phyloP scores from a whole-genome alignment of 2,888 invertebrate species.

The Dynastes tityus region DNA sequence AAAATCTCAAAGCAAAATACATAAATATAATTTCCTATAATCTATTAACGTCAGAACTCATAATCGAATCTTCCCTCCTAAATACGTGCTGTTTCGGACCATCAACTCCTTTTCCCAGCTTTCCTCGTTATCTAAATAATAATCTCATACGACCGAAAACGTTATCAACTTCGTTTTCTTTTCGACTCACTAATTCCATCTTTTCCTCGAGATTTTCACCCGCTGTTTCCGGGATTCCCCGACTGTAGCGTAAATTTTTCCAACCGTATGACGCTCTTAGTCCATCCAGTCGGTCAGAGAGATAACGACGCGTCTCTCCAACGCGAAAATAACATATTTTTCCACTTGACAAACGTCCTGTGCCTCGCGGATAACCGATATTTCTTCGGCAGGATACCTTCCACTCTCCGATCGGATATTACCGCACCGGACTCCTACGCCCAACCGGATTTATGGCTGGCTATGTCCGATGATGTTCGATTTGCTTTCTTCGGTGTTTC shows the following conservation, averaged over 20 bases:
- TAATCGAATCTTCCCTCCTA: slow-evolving; percentile 8
- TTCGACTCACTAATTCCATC: slow-evolving; percentile 15
- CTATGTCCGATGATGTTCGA: background rate
- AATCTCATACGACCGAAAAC: background rate
- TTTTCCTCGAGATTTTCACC: background rate
- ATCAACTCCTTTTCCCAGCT: background rate
- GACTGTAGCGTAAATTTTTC: slow-evolving; percentile 1
- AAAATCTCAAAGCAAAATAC: too few relatives aligned
- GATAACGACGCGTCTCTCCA: slow-evolving; percentile 20
- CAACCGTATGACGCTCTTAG: background rate
- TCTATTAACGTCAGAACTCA: background rate
- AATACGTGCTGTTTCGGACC: background rate
- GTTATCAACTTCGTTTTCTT: slow-evolving; percentile 16
- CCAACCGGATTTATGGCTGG: slow-evolving; percentile 19
- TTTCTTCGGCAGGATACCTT: background rate
- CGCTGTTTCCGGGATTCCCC: too few relatives aligned
- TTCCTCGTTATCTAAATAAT: slow-evolving; percentile 4
- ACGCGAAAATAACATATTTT: slow-evolving; percentile 38
- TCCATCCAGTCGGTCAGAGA: background rate
- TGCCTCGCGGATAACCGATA: slow-evolving; percentile 22
- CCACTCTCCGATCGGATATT: background rate
- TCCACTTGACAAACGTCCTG: slow-evolving; percentile 29
- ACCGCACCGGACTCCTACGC: background rate
- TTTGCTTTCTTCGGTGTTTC: background rate
- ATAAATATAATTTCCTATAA: background rate